phyloP scores from a whole-genome alignment of 2,888 invertebrate genomes.

The Ophioninae sp. region DNA sequence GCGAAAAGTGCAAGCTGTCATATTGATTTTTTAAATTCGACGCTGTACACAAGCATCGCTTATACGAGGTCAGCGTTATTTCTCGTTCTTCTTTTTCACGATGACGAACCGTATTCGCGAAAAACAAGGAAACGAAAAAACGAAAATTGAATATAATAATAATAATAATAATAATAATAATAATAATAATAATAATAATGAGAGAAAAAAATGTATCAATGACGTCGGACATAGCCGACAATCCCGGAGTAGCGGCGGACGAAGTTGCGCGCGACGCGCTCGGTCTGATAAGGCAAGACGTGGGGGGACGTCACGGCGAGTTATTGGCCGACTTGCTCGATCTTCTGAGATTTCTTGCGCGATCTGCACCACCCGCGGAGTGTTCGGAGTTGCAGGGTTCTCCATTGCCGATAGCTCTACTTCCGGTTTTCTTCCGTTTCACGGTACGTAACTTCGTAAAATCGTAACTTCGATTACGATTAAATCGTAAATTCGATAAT shows the following conservation, averaged over 20 bases:
- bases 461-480: too few relatives aligned
- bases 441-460: too few relatives aligned
- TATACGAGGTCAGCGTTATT: constrained; percentile 15
- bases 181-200: constrained; percentile 1
- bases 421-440: constrained; percentile 82
- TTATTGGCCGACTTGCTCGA: constrained; percentile 79
- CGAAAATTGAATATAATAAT: background rate
- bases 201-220: background rate
- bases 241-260: constrained; percentile 80
- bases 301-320: constrained; percentile 79
- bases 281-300: constrained; percentile 81
- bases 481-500: too few relatives aligned
- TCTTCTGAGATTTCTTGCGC: constrained; percentile 80
- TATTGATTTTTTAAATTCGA: background rate
- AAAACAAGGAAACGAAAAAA: background rate
- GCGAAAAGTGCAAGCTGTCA: background rate
- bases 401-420: constrained; percentile 80
- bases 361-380: constrained; percentile 81
- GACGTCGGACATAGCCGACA: constrained; percentile 74
- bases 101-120: background rate
- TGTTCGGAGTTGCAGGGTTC: constrained; percentile 81
- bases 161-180: constrained; percentile 15
- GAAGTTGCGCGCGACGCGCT: constrained; percentile 82
- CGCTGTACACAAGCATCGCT: background rate
- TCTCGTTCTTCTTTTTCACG: background rate